A percentile compares a stretch with the other conserved stretches of the same genome.
Conservation (phyloP, 2,113 vertebrate species). For the Callorhinus ursinus region DNA sequence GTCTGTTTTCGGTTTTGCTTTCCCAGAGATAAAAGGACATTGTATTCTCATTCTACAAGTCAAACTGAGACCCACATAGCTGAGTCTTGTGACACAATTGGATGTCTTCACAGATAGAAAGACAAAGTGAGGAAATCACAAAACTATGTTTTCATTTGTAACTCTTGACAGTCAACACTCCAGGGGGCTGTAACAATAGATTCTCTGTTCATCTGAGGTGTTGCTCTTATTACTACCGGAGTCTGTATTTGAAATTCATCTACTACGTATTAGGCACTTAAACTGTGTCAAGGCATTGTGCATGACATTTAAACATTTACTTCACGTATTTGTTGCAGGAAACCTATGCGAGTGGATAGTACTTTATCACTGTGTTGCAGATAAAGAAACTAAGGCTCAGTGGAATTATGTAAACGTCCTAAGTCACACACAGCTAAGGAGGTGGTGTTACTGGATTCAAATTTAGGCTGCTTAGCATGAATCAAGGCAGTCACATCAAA, state of each 20-base stretch:
- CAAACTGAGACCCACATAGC: background rate
- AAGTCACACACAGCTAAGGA: background rate
- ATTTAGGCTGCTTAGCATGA: background rate
- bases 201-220: background rate
- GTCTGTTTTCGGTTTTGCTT: conserved; percentile 9
- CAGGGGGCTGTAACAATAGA: background rate
- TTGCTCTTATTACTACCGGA: background rate
- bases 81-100: background rate
- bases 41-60: background rate
- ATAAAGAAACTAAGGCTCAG: background rate
- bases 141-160: background rate
- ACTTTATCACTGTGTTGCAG: background rate
- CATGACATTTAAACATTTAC: background rate
- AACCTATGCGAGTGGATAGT: background rate
- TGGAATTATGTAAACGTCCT: background rate
- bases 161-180: background rate
- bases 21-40: background rate
- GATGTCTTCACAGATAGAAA: background rate
- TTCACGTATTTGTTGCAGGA: background rate
- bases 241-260: background rate
- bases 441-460: background rate
- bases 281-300: background rate
- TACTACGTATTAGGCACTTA: background rate
- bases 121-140: background rate
- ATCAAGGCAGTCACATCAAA: background rate